These are phyloP conservation scores for Drosophila sordidapex DNA, from an alignment of 2,888 invertebrate species.

Conservation along the genomic window DNA sequence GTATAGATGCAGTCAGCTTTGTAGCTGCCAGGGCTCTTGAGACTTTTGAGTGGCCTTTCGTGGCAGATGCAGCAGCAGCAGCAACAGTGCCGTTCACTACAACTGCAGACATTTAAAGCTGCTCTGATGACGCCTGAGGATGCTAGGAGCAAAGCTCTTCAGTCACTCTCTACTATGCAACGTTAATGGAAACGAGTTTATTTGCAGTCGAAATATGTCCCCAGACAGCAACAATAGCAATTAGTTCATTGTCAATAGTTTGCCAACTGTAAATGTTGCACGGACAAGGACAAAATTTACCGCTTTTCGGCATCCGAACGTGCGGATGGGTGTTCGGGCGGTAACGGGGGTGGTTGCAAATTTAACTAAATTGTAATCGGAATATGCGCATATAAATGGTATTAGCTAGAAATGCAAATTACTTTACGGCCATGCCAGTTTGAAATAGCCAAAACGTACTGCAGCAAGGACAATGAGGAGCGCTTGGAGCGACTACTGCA, in stretches of 20 bases:
- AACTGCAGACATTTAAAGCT: slow-evolving; percentile 58
- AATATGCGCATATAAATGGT: slow-evolving; percentile 81
- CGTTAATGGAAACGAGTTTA: slow-evolving; percentile 69
- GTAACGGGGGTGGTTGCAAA: slow-evolving; percentile 41
- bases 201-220: slow-evolving; percentile 81
- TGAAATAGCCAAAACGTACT: slow-evolving; percentile 21
- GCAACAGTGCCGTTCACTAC: slow-evolving; percentile 42
- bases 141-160: slow-evolving; percentile 30
- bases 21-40: slow-evolving; percentile 67
- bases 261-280: slow-evolving; percentile 76
- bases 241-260: slow-evolving; percentile 80
- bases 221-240: slow-evolving; percentile 78
- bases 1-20: slow-evolving; percentile 27
- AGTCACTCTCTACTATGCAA: slow-evolving; percentile 30
- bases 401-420: slow-evolving; percentile 80
- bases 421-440: slow-evolving; percentile 69
- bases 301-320: slow-evolving; percentile 6
- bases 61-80: slow-evolving; percentile 32
- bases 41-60: slow-evolving; percentile 75
- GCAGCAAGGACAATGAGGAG: slow-evolving; percentile 21
- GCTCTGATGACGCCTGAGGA: slow-evolving; percentile 49
- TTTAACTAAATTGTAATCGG: slow-evolving; percentile 80
- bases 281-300: slow-evolving; percentile 60
- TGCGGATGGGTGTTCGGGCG: neutral
- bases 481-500: slow-evolving; percentile 8